Conservation (phyloP, 2,797 vertebrate genomes). For the Eutrigla gurnardus region DNA sequence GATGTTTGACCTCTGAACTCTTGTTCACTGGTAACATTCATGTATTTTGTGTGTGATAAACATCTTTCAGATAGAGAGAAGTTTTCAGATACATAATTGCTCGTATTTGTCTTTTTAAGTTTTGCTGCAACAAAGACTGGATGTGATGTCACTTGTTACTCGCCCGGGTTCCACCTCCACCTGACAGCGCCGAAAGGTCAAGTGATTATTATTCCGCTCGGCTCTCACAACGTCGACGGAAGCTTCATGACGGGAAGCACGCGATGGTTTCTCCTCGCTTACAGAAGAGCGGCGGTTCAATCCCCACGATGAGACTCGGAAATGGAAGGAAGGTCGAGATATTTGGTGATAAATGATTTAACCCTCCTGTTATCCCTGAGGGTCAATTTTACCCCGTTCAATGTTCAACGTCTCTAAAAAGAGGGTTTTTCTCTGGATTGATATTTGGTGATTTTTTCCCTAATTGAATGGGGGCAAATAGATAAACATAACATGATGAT, state of each 20-base stretch:
- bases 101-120: no score
- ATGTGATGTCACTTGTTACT: no score
- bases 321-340: not conserved
- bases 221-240: not conserved
- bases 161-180: not conserved
- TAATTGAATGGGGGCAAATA: no score
- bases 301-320: no score
- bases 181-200: slow-evolving; percentile 3
- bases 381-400: no score
- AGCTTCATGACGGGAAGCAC: not conserved
- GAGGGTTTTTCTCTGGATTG: no score
- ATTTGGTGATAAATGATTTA: no score
- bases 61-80: not conserved
- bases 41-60: slow-evolving; percentile 12
- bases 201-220: slow-evolving; percentile 11
- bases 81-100: not conserved
- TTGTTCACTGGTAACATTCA: slow-evolving; percentile 18
- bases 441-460: no score
- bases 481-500: no score
- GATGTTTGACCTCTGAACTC: slow-evolving; percentile 49
- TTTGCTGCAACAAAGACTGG: no score
- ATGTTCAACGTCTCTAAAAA: no score
- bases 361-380: no score
- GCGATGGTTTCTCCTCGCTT: not conserved
- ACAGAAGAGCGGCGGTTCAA: not conserved